phyloP scores from a whole-genome alignment of 2,113 vertebrate genomes.

The Puma concolor region DNA sequence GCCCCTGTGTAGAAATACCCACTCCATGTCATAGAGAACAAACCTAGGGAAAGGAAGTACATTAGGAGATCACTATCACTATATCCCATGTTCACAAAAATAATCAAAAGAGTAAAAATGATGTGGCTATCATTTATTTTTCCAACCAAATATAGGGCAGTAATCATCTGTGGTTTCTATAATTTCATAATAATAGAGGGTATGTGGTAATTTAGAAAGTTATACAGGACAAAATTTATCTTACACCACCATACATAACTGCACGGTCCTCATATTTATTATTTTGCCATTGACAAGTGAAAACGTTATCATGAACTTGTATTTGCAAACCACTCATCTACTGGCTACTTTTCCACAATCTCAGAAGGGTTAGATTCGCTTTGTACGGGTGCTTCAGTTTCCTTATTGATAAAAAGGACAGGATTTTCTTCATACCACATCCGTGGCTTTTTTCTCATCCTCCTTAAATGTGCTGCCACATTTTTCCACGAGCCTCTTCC shows the following conservation, averaged over 20 bases:
- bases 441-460: background rate
- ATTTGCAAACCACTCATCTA: background rate
- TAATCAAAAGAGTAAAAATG: background rate
- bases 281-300: background rate
- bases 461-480: background rate
- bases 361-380: background rate
- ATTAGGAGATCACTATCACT: background rate
- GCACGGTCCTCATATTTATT: background rate
- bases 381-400: background rate
- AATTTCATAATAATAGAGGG: background rate
- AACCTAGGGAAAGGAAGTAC: background rate
- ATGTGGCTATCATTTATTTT: background rate
- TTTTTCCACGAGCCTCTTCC: background rate
- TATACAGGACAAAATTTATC: background rate
- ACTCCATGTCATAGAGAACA: background rate
- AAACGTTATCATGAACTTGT: background rate
- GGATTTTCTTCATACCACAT: background rate
- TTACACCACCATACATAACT: background rate
- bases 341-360: background rate
- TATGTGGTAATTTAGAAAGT: background rate
- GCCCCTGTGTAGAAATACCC: background rate
- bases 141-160: background rate
- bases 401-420: background rate
- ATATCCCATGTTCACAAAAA: background rate
- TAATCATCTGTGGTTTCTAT: background rate